phyloP scores from a whole-genome alignment of 2,797 vertebrate genomes.

The Zalophus californianus region DNA sequence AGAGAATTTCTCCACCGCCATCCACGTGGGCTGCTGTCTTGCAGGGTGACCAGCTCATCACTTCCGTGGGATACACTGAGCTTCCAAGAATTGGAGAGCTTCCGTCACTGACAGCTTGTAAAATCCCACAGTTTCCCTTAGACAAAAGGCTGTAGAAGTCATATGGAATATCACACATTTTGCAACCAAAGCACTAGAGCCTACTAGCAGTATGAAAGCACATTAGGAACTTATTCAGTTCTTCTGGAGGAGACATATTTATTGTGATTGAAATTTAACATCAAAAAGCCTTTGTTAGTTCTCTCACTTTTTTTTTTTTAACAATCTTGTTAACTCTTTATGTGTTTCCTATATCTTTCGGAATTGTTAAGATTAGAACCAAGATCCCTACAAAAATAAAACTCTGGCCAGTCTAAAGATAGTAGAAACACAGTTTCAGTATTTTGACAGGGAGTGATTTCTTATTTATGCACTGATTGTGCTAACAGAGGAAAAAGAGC shows the following conservation, averaged over 20 bases:
- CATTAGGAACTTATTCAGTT: background rate
- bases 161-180: background rate
- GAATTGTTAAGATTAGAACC: background rate
- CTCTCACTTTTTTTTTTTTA: background rate
- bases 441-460: background rate
- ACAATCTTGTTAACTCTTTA: background rate
- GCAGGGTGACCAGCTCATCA: background rate
- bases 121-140: background rate
- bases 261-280: background rate
- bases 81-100: background rate
- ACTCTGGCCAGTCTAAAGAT: background rate
- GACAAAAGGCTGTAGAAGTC: background rate
- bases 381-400: background rate
- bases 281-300: background rate
- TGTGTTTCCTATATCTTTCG: background rate
- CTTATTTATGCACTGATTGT: background rate
- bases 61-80: background rate
- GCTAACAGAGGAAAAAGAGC: background rate
- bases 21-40: background rate
- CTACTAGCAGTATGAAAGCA: background rate
- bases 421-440: background rate
- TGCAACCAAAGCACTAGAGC: background rate
- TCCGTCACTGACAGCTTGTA: background rate
- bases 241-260: background rate
- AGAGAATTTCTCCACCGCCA: slow-evolving; percentile 49